Evolutionary conservation across 2,113 vertebrate genomes (phyloP).

Genomic region (Callaeas wilsoni): DNA sequence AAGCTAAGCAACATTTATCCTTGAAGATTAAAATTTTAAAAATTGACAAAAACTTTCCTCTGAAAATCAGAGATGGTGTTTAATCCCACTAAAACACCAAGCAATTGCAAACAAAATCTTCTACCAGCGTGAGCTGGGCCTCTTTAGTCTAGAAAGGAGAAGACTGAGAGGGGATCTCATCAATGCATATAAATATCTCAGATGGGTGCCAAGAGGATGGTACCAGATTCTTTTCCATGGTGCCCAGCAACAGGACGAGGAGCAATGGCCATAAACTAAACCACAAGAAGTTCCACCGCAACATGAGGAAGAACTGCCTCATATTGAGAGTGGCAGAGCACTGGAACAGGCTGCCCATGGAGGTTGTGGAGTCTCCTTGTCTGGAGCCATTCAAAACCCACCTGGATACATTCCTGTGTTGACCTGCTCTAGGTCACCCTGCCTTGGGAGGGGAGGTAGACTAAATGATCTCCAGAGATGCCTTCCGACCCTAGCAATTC

Average conservation of each 20-base stretch:
- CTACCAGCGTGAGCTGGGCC: accelerated
- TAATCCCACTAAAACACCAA: background rate
- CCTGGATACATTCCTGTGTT: background rate
- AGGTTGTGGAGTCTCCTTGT: background rate
- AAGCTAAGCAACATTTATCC: background rate
- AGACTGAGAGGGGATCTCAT: background rate
- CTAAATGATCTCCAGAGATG: background rate
- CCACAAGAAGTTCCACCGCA: background rate
- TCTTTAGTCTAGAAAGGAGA: background rate
- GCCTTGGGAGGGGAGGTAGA: background rate
- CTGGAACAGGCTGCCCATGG: background rate
- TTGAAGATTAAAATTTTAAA: background rate
- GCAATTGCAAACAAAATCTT: background rate
- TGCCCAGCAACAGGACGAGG: accelerated
- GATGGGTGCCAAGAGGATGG: background rate
- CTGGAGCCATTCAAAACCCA: background rate
- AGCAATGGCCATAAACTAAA: background rate
- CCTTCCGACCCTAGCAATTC: background rate
- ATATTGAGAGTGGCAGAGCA: background rate
- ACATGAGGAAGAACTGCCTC: background rate
- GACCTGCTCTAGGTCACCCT: background rate
- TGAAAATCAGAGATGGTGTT: background rate
- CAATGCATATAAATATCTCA: background rate
- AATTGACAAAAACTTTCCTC: background rate
- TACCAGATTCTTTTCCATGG: background rate